Conservation (phyloP, 2,888 invertebrate species). For the Hymenopus coronatus region DNA sequence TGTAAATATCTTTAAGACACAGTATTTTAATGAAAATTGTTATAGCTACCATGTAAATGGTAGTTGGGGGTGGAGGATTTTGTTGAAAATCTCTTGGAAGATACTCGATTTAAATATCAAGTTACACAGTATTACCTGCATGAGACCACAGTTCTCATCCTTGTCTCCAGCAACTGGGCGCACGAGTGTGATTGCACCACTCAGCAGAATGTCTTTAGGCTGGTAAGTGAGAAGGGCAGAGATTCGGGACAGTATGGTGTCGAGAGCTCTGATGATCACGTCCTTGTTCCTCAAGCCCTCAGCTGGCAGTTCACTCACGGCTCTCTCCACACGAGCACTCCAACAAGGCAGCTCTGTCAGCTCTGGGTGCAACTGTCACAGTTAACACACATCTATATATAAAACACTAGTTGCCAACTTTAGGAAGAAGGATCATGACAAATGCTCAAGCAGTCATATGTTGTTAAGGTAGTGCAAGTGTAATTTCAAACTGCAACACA, state of each 20-base stretch:
- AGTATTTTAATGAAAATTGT: too few relatives aligned
- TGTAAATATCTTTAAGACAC: too few relatives aligned
- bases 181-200: conserved; percentile 10
- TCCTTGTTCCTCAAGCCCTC: not conserved
- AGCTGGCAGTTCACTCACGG: not conserved
- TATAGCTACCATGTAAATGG: too few relatives aligned
- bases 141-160: conserved; percentile 20
- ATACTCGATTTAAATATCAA: too few relatives aligned
- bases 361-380: not conserved
- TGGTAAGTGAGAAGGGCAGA: not conserved
- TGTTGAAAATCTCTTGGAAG: too few relatives aligned
- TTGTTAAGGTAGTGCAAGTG: too few relatives aligned
- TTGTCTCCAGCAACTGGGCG: not conserved
- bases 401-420: too few relatives aligned
- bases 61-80: too few relatives aligned
- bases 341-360: not conserved
- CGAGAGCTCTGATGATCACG: not conserved
- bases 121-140: conserved; percentile 21
- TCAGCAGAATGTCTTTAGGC: not conserved
- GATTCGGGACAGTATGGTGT: not conserved
- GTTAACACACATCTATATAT: too few relatives aligned
- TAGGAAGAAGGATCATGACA: too few relatives aligned
- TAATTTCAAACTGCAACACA: too few relatives aligned
- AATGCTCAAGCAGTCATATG: too few relatives aligned
- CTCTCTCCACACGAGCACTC: not conserved